Base-by-base conservation (phyloP, 2,113 vertebrate species). In the Thymallus thymallus region DNA sequence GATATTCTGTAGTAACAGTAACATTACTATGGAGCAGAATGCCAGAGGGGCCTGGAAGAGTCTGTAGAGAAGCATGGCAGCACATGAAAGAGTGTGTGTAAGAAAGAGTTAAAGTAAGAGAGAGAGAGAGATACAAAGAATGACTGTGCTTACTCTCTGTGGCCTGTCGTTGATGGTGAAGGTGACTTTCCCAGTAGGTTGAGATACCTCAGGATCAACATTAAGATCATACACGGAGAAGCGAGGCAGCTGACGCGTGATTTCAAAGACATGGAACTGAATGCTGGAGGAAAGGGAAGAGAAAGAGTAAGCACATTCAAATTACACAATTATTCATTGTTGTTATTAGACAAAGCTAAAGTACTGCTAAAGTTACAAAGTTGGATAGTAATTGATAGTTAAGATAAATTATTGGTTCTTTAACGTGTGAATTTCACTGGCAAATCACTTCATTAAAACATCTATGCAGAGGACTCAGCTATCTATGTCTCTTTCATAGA, bases 241-340 rank as follows among this genome's bases (percentile, higher is more conserved):
- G 5, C 97, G 95, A 35, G 98, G 97, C 6, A 99, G 94, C 85
- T 98, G 97, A 18, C 94, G 94, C 1, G 96, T 98, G 89, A 97
- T 87, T 82, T 99, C 97, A 85, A 99, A 99, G 0, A 99, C 98
- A 0, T 98, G 97, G 81, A 98, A 98, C 84, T 98, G 98, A 1
- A 92, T 94, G 86, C 98, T 98, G 75, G 0, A 73, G 82, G 24
- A 45, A 84, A 2, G 5, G 67, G 45, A 58, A 0, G 79, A 82
- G 0, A 75, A 67, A 23, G 16, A 22, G 61, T 51, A 41, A 41
- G 35, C 35, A 51, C 16, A 5, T 14, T 51, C 48, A 51, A 14
- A 51, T 51, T 51, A 16, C 48, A 16, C 4, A 51, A 51, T 18
- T 0, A 51, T 5, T 18, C 2, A 16, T 51, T 51, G 16, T 51